Evolutionary conservation across 1,140 invertebrate genomes (phyloP).

Genomic region (Agrypnia vestita): DNA sequence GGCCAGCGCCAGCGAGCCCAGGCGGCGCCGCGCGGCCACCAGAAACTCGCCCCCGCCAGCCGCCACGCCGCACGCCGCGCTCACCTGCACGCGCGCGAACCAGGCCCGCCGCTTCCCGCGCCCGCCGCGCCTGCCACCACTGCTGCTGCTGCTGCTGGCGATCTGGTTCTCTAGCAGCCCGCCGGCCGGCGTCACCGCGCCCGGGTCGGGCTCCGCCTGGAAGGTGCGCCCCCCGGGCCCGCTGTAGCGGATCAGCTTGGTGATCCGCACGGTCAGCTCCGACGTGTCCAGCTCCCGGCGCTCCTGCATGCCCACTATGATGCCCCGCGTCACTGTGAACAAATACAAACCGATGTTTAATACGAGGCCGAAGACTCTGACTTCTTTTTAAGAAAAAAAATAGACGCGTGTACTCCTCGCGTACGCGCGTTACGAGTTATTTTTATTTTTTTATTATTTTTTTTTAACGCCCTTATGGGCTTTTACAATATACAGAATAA

Average conservation of each 20-base stretch:
- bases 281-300: conserved; percentile 77
- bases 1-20: conserved; percentile 80
- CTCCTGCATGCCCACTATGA: conserved; percentile 78
- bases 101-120: conserved; percentile 44
- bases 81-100: conserved; percentile 74
- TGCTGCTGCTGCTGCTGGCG: conserved; percentile 62
- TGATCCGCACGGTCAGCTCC: conserved; percentile 79
- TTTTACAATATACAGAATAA: no score
- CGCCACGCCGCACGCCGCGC: conserved; percentile 79
- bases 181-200: neutral
- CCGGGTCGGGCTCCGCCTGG: conserved; percentile 62
- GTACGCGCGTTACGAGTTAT: no score
- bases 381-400: neutral
- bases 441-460: no score
- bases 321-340: conserved; percentile 78
- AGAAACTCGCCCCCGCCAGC: conserved; percentile 85
- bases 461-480: no score
- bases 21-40: conserved; percentile 82
- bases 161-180: conserved; percentile 66
- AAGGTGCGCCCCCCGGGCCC: conserved; percentile 64
- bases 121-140: neutral
- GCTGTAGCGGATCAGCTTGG: conserved; percentile 78
- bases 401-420: neutral
- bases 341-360: conserved; percentile 37
- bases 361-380: no score